These are phyloP conservation scores for Thamnophis elegans DNA, from an alignment of 2,797 vertebrate genomes.

Conservation along the genomic window DNA sequence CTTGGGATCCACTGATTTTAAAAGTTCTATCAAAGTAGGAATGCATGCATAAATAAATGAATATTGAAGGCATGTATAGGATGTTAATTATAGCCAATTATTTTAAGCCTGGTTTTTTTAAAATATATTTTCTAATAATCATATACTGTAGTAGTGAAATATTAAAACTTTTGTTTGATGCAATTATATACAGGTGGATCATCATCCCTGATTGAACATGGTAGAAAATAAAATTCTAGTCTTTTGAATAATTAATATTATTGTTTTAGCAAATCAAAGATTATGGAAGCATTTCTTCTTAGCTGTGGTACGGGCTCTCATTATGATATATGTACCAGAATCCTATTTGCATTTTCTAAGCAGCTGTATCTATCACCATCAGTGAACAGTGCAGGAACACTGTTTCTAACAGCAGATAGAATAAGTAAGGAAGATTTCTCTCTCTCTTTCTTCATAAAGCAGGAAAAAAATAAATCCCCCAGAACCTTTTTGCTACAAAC, in stretches of 20 bases:
- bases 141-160: background rate
- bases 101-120: background rate
- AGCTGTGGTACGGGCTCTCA: background rate
- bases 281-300: background rate
- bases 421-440: background rate
- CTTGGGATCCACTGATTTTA: background rate
- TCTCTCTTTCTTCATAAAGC: background rate
- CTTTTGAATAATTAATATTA: background rate
- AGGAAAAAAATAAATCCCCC: too few relatives aligned
- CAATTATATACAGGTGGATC: background rate
- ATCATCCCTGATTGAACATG: background rate
- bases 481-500: background rate
- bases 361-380: background rate
- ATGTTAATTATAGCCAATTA: background rate
- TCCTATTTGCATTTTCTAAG: background rate
- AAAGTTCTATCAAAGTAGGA: background rate
- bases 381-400: background rate
- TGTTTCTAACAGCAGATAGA: background rate
- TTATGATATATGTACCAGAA: background rate
- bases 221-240: background rate
- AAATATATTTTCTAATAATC: background rate
- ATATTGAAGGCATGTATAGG: background rate
- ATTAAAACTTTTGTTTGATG: background rate
- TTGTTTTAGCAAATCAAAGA: background rate
- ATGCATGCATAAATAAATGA: background rate